A percentile compares a stretch with the other conserved stretches of the same genome.
Conservation (phyloP, 2,113 vertebrate species). For the Barbus barbus region DNA sequence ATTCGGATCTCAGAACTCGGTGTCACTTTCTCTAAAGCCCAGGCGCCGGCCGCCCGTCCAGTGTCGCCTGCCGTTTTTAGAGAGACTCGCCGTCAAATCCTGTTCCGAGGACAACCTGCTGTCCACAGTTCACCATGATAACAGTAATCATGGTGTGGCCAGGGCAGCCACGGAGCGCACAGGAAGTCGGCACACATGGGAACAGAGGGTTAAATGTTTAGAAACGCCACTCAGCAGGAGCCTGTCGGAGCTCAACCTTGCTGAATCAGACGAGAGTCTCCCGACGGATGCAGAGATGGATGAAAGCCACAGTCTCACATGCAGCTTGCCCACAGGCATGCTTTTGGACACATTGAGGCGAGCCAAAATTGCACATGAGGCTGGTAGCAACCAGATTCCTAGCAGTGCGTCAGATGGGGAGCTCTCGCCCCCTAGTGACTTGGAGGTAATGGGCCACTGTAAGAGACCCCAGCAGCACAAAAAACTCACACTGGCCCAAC, state of each 20-base stretch:
- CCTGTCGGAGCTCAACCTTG: slow-evolving; percentile 73
- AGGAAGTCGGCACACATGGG: not conserved
- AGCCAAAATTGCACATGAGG: slow-evolving; percentile 36
- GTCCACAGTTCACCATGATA: slow-evolving; percentile 44
- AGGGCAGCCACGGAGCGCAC: not conserved
- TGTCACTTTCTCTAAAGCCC: slow-evolving; percentile 71
- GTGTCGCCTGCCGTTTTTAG: slow-evolving; percentile 66
- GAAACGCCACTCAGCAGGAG: slow-evolving; percentile 78
- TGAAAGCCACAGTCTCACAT: slow-evolving; percentile 35
- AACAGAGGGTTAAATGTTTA: not conserved
- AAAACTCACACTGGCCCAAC: slow-evolving; percentile 89
- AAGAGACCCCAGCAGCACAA: slow-evolving; percentile 83
- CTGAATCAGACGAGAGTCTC: slow-evolving; percentile 33
- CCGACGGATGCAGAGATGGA: too few relatives aligned
- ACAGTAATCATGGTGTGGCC: not conserved
- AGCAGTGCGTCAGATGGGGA: slow-evolving; percentile 64
- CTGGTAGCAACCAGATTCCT: not conserved
- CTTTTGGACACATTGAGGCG: slow-evolving; percentile 57
- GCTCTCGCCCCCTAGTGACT: slow-evolving; percentile 36
- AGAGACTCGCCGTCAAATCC: slow-evolving; percentile 74
- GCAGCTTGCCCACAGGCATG: slow-evolving; percentile 56
- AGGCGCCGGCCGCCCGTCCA: slow-evolving; percentile 81
- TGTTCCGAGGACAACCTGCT: slow-evolving; percentile 90
- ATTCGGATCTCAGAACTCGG: slow-evolving; percentile 63
- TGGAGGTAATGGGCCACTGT: slow-evolving; percentile 59